phyloP scores from a whole-genome alignment of 2,113 vertebrate species.

The Coptodon rendalli region DNA sequence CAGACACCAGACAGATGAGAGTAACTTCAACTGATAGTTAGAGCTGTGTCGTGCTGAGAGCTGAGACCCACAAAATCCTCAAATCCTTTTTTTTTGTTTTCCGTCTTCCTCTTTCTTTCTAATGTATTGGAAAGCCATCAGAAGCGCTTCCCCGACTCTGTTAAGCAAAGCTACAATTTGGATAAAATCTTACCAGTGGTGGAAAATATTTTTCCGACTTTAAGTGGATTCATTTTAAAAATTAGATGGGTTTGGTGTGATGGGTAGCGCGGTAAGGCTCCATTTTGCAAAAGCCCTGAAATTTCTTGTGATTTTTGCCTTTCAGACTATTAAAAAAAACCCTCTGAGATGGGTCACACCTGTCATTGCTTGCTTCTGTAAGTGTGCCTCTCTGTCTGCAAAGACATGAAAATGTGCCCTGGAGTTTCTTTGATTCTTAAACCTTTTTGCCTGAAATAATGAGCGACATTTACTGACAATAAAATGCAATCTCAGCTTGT shows the following conservation, averaged over 20 bases:
- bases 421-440: background rate
- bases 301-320: background rate
- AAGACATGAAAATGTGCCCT: background rate
- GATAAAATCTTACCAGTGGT: background rate
- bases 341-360: background rate
- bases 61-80: background rate
- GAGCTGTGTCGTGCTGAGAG: constrained; percentile 4
- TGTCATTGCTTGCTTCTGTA: background rate
- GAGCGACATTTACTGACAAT: background rate
- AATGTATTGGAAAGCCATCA: background rate
- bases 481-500: background rate
- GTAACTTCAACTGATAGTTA: constrained; percentile 23
- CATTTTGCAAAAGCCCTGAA: background rate
- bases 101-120: background rate
- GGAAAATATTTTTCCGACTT: background rate
- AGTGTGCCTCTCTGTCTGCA: background rate
- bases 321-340: background rate
- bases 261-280: background rate
- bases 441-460: background rate
- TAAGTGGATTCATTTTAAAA: background rate
- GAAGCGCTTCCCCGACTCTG: background rate
- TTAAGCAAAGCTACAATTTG: constrained; percentile 1
- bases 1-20: constrained; percentile 26
- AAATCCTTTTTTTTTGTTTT: background rate
- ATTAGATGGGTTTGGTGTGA: background rate